Evolutionary conservation across 2,113 vertebrate genomes (phyloP).

Genomic region (Percina caprodes): DNA sequence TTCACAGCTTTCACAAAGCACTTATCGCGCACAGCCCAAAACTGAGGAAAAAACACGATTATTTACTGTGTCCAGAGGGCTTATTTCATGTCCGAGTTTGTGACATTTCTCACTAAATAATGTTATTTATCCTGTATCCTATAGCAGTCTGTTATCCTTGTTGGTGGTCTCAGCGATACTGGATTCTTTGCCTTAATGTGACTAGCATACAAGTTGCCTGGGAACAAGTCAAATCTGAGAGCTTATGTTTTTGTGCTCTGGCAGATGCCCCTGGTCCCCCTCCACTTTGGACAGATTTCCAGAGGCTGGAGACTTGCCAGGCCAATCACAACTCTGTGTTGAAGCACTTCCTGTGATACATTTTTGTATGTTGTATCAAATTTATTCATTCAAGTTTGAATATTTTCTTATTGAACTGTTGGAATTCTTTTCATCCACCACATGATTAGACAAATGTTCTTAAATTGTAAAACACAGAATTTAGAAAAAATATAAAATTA

Average conservation of each 20-base stretch:
- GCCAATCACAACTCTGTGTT: background rate
- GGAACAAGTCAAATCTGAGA: too few species aligned
- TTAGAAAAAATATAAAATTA: too few species aligned
- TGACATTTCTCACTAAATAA: constrained; percentile 35
- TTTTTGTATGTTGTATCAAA: background rate
- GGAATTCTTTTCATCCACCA: too few species aligned
- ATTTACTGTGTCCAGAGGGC: constrained; percentile 28
- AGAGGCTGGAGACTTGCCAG: background rate
- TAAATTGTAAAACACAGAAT: background rate
- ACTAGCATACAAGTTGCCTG: background rate
- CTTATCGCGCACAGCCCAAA: constrained; percentile 1
- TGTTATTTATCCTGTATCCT: too few species aligned
- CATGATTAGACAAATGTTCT: background rate
- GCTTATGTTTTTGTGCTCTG: background rate
- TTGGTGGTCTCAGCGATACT: constrained; percentile 14
- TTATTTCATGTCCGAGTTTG: constrained; percentile 7
- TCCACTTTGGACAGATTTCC: background rate
- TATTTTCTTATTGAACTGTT: too few species aligned
- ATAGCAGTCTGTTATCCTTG: constrained; percentile 31
- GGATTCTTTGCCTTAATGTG: background rate
- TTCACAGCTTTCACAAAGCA: constrained; percentile 4
- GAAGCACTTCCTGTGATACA: background rate
- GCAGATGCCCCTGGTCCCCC: background rate
- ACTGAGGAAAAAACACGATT: constrained; percentile 19
- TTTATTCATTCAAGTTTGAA: too few species aligned